Percentiles rank a stretch among this genome's conserved stretches.
Conservation (phyloP, 1,140 invertebrate species). For the Lerema accius region DNA sequence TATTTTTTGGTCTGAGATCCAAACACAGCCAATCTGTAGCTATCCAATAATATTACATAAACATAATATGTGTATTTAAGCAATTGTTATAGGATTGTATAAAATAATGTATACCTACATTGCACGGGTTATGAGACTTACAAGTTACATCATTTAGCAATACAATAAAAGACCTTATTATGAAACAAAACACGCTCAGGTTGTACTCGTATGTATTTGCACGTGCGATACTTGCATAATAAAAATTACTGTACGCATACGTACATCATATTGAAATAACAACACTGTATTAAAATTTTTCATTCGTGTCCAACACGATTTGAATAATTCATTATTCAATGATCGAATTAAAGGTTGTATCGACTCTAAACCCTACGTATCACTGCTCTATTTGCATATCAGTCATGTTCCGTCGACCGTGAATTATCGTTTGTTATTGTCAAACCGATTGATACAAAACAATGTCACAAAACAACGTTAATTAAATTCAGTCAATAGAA, state of each 20-base stretch:
- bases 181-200: conserved; percentile 15
- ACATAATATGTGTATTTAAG: too few species aligned
- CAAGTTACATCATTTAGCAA: neutral
- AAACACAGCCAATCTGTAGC: too few species aligned
- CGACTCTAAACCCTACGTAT: conserved; percentile 47
- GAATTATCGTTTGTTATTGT: conserved; percentile 24
- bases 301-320: conserved; percentile 40
- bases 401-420: conserved; percentile 45
- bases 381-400: conserved; percentile 62
- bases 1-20: too few species aligned
- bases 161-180: conserved; percentile 15
- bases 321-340: conserved; percentile 66
- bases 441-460: conserved; percentile 21
- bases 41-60: too few species aligned
- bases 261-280: conserved; percentile 19
- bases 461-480: conserved; percentile 28
- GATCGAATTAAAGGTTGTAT: conserved; percentile 63
- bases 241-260: conserved; percentile 9
- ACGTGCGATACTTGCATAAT: conserved; percentile 23
- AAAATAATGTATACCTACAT: too few species aligned
- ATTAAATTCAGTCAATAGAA: conserved; percentile 18
- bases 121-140: too few species aligned
- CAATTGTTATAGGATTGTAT: too few species aligned
- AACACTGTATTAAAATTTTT: conserved; percentile 47
- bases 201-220: conserved; percentile 20